Evolutionary conservation across 2,797 vertebrate species (phyloP).

Genomic region (Poeciliopsis infans): DNA sequence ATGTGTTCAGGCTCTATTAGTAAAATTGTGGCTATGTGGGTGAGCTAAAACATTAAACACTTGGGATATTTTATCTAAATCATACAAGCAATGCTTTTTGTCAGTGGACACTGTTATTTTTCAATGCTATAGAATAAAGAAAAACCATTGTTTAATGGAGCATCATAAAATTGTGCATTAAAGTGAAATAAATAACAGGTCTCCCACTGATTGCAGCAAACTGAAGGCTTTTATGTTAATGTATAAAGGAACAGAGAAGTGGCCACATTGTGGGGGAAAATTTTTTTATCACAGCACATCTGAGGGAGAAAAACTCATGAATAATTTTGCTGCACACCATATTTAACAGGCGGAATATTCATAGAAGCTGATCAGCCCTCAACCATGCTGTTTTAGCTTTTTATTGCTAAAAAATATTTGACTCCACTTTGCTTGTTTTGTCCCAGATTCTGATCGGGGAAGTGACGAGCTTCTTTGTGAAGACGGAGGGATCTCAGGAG

Average conservation of each 20-base stretch:
- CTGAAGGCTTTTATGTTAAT: constrained; percentile 43
- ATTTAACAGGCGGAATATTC: constrained; percentile 40
- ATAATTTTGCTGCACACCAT: constrained; percentile 38
- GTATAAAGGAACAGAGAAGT: constrained; percentile 46
- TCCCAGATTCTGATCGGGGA: constrained; percentile 89
- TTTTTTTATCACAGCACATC: constrained; percentile 10
- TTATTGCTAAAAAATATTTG: constrained; percentile 20
- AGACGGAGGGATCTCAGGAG: constrained; percentile 82
- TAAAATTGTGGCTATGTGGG: constrained; percentile 23
- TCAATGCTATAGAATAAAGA: constrained; percentile 24
- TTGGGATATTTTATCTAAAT: constrained; percentile 21
- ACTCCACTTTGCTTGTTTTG: constrained; percentile 27
- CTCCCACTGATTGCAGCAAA: no score
- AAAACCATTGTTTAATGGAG: constrained; percentile 17
- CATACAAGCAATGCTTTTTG: constrained; percentile 24
- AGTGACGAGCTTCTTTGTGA: constrained; percentile 86
- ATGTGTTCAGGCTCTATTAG: constrained; percentile 15
- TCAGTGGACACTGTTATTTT: constrained; percentile 7
- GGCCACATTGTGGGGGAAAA: constrained; percentile 33
- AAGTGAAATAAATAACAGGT: background rate
- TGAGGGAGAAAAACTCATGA: constrained; percentile 41
- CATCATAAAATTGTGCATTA: constrained; percentile 5
- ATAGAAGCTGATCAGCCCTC: constrained; percentile 26
- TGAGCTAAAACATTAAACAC: constrained; percentile 15
- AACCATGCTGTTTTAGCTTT: constrained; percentile 20